These are phyloP conservation scores for Formica exsecta DNA, from an alignment of 1,140 invertebrate genomes.

Conservation along the genomic window DNA sequence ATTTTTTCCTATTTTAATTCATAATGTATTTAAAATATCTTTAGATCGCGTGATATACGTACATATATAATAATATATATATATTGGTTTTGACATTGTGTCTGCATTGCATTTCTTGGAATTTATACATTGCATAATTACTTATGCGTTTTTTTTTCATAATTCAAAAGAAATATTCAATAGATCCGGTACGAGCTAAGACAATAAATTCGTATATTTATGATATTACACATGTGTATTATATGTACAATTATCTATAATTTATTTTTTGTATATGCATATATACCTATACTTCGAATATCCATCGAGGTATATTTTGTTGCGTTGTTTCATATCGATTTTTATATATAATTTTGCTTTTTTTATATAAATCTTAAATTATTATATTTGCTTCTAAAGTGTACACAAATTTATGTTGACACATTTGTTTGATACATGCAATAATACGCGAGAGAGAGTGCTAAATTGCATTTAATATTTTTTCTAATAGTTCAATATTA, in stretches of 20 bases:
- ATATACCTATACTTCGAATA: conserved; percentile 13
- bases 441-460: background rate
- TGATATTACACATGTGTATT: conserved; percentile 29
- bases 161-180: conserved; percentile 45
- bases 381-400: background rate
- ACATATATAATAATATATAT: conserved; percentile 39
- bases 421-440: background rate
- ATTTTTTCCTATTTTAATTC: conserved; percentile 52
- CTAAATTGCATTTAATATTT: background rate
- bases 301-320: conserved; percentile 7
- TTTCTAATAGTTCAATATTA: conserved; percentile 21
- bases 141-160: background rate
- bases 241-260: conserved; percentile 61
- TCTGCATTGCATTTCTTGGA: conserved; percentile 61
- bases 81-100: conserved; percentile 61
- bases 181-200: conserved; percentile 65
- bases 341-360: conserved; percentile 23
- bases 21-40: conserved; percentile 78
- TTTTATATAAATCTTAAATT: conserved; percentile 52
- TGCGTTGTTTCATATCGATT: background rate
- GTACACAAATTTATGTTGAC: conserved; percentile 6
- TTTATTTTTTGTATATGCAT: conserved; percentile 57
- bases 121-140: conserved; percentile 43
- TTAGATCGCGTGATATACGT: conserved; percentile 63
- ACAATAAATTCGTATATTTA: conserved; percentile 59